These are phyloP conservation scores for Xenopus laevis DNA, from an alignment of 2,113 vertebrate genomes.

Conservation along the genomic window DNA sequence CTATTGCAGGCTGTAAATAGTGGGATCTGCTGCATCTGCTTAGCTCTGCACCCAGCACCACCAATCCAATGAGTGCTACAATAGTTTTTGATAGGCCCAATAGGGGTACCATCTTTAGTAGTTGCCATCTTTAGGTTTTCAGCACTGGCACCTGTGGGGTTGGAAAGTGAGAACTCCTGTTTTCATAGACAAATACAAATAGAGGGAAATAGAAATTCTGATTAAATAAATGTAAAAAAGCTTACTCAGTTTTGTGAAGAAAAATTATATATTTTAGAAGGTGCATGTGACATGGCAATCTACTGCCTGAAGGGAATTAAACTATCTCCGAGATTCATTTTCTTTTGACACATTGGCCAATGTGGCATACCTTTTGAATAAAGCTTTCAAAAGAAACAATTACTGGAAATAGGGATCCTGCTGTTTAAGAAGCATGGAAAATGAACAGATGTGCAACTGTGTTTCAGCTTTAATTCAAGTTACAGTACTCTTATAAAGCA, in stretches of 20 bases:
- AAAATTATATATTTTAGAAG: slow-evolving; percentile 24
- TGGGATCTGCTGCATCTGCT: too few relatives aligned
- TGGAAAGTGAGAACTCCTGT: too few relatives aligned
- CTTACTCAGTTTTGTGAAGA: neutral
- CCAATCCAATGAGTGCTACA: too few relatives aligned
- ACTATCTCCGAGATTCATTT: slow-evolving; percentile 26
- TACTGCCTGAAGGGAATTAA: slow-evolving; percentile 34
- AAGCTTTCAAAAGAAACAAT: slow-evolving; percentile 42
- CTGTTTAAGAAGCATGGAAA: slow-evolving; percentile 38
- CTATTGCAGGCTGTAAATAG: too few relatives aligned
- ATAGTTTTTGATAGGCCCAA: too few relatives aligned
- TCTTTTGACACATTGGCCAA: slow-evolving; percentile 33
- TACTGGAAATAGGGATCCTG: slow-evolving; percentile 33
- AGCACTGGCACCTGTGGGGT: too few relatives aligned
- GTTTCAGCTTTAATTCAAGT: slow-evolving; percentile 29
- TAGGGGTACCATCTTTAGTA: too few relatives aligned
- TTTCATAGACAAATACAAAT: too few relatives aligned
- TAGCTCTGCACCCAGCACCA: too few relatives aligned
- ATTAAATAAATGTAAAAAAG: neutral
- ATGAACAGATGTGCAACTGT: slow-evolving; percentile 39
- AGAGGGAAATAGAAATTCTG: too few relatives aligned
- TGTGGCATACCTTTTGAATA: slow-evolving; percentile 39
- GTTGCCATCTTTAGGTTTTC: too few relatives aligned
- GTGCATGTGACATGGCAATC: slow-evolving; percentile 15
- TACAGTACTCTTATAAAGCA: neutral